Evolutionary conservation across 1,140 invertebrate genomes (phyloP).

Genomic region (Macrotrachela quadricornifera): DNA sequence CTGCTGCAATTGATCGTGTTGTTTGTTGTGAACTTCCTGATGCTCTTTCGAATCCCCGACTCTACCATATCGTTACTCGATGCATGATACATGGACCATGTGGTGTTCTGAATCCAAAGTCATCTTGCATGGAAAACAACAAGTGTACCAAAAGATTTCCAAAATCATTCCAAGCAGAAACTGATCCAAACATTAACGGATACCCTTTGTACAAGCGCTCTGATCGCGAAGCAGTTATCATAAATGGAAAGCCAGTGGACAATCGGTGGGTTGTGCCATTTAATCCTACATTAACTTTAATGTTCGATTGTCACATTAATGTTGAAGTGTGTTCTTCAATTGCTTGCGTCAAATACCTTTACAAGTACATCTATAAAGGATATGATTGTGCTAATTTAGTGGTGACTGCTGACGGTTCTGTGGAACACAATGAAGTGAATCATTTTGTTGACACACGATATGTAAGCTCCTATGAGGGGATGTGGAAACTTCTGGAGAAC

Average conservation of each 20-base stretch:
- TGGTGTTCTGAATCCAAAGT: conserved; percentile 10
- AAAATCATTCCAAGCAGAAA: conserved; percentile 17
- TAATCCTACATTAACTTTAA: conserved; percentile 7
- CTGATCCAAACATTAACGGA: conserved; percentile 22
- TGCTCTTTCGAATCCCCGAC: not conserved
- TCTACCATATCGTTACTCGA: not conserved
- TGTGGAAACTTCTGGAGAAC: too few relatives aligned
- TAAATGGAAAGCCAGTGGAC: too few relatives aligned
- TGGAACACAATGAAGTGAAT: not conserved
- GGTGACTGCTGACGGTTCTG: not conserved
- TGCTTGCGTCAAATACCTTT: conserved; percentile 11
- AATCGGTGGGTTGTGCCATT: conserved; percentile 14
- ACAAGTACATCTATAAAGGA: conserved; percentile 11
- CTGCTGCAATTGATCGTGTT: conserved; percentile 13
- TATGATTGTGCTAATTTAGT: not conserved
- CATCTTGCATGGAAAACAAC: conserved; percentile 32
- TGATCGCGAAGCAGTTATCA: too few relatives aligned
- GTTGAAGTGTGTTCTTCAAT: conserved; percentile 12
- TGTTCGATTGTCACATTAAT: conserved; percentile 11
- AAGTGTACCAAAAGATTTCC: conserved; percentile 31
- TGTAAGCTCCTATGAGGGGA: too few relatives aligned
- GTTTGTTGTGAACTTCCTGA: conserved; percentile 14
- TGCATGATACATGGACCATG: not conserved
- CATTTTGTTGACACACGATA: not conserved
- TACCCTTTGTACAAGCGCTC: conserved; percentile 25